Base-by-base conservation (phyloP, 2,888 invertebrate species). In the Euproctis similis region DNA sequence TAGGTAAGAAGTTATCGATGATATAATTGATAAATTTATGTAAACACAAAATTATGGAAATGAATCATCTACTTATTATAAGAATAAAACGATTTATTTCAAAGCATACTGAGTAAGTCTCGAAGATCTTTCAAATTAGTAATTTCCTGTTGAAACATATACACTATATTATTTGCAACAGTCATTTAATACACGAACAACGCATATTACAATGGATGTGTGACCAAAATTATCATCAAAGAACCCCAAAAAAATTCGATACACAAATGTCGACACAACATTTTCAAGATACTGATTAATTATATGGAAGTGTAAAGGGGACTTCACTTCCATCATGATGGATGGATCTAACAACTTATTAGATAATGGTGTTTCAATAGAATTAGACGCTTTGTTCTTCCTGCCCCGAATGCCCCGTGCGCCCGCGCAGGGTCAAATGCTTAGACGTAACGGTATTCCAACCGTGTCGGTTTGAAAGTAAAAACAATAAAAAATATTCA, bases 231-330 rank as follows among this genome's bases (percentile, higher is more conserved):
- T 18, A 28, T 20, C 32, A 36, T 43, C 34, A 42, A 50, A 49
- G 55, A 55, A 34, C 29, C 30, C 31, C n/a, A n/a, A n/a, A n/a
- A 57, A 59, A 69, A 74, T 71, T 74, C 67, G 72, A 70, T 65
- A 65, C 72, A 72, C 73, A 71, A 75, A 64, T 78, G 73, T 73
- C 72, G 65, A 64, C 55, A 58, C 49, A 67, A 72, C 73, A 72
- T 80, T 78, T 76, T 71, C 80, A n/a, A 81, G 77, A 81, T 77
- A 62, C 72, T 82, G 82, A 84, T 82, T 82, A 82, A 84, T 81
- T 81, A 76, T 57, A 50, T 69, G 61, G 64, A 68, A 70, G 70
- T 72, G 67, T 37, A n/a, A n/a, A n/a, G n/a, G n/a, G 61, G 61
- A 68, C 70, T 72, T 70, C 75, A 70, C 71, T 65, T 58, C 66